Evolutionary conservation across 2,113 vertebrate genomes (phyloP).

Genomic region (Lamprotornis superbus): DNA sequence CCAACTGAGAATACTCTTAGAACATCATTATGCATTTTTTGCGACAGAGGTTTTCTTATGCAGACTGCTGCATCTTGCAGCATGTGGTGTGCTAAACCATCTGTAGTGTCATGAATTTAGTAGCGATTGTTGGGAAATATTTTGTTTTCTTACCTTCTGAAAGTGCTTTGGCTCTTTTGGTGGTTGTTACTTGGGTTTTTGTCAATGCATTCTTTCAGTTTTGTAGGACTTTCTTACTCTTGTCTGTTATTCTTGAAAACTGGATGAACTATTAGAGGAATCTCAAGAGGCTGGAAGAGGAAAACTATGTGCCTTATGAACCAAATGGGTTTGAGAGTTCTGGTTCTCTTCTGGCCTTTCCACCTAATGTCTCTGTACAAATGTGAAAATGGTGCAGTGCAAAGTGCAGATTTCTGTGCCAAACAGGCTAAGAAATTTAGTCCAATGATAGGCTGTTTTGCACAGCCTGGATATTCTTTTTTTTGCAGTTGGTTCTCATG

Average conservation of each 20-base stretch:
- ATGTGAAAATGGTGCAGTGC: not conserved
- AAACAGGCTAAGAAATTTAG: not conserved
- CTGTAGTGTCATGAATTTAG: not conserved
- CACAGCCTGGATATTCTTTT: not conserved
- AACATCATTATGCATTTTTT: not conserved
- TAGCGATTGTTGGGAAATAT: not conserved
- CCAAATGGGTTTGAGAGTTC: not conserved
- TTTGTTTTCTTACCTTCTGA: not conserved
- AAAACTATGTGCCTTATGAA: not conserved
- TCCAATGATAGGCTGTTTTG: not conserved
- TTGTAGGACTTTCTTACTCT: not conserved
- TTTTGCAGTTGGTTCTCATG: not conserved
- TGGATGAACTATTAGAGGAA: not conserved
- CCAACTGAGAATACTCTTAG: not conserved
- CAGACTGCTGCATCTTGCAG: not conserved
- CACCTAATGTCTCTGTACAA: not conserved
- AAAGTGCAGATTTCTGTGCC: not conserved
- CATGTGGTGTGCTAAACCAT: fast-evolving
- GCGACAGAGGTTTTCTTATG: not conserved
- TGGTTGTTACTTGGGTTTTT: not conserved
- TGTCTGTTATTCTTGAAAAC: not conserved
- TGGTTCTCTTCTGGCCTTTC: not conserved
- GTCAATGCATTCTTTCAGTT: not conserved
- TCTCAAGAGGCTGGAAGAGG: not conserved
- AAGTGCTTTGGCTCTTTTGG: not conserved